Percentiles rank a stretch among this genome's conserved stretches.
Evolutionary conservation across 2,888 invertebrate genomes (phyloP).

Genomic region (Abrostola triplasia): DNA sequence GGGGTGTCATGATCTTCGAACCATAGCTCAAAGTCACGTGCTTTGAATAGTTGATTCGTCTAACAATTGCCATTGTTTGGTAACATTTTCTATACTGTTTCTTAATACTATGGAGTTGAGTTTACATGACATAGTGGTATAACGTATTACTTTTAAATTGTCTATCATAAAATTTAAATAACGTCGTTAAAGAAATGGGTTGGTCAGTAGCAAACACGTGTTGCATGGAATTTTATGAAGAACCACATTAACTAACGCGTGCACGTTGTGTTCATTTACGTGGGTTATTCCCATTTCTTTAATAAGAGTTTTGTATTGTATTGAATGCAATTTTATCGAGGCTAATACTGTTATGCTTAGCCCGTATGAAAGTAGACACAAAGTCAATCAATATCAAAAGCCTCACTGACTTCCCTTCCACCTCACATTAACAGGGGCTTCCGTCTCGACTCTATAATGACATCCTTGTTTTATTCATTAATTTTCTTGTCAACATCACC

Average conservation of each 20-base stretch:
- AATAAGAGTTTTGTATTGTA: not conserved
- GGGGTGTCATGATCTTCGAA: conserved; percentile 50
- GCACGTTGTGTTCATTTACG: not conserved
- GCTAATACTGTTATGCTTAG: conserved; percentile 5
- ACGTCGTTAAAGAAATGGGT: not conserved
- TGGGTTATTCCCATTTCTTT: not conserved
- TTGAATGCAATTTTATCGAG: conserved; percentile 4
- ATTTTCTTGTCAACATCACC: conserved; percentile 31
- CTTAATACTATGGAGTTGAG: conserved; percentile 50
- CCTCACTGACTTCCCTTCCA: conserved; percentile 35
- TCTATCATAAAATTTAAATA: conserved; percentile 1
- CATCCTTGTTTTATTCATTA: conserved; percentile 48
- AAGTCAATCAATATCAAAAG: conserved; percentile 24
- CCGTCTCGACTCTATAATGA: conserved; percentile 42
- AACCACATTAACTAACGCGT: too few relatives aligned
- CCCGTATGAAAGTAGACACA: conserved; percentile 33
- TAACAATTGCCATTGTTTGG: conserved; percentile 67
- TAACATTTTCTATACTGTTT: conserved; percentile 56
- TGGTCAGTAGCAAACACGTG: not conserved
- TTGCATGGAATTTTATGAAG: too few relatives aligned
- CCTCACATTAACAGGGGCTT: conserved; percentile 42
- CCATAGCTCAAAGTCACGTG: conserved; percentile 56
- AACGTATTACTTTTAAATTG: conserved; percentile 4
- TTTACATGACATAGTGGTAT: conserved; percentile 15
- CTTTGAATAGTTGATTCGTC: conserved; percentile 48